A percentile compares a stretch with the other conserved stretches of the same genome.
phyloP scores from a whole-genome alignment of 2,888 invertebrate genomes.

The Xestobium rufovillosum region DNA sequence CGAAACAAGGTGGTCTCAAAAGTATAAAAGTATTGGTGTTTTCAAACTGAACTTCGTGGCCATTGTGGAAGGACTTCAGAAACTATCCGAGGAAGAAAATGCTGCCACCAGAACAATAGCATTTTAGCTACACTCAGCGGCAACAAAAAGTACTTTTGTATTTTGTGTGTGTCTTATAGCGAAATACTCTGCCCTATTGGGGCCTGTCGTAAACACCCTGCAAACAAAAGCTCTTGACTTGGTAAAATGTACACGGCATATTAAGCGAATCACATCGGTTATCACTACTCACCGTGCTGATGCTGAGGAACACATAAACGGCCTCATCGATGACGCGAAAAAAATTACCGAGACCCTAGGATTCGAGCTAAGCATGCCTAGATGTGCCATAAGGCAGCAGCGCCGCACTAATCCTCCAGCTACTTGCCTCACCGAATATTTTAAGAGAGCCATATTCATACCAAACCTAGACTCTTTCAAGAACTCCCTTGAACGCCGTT shows the following conservation, averaged over 20 bases:
- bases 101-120: conserved; percentile 22
- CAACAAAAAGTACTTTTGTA: conserved; percentile 16
- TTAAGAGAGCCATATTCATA: conserved; percentile 2
- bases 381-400: conserved; percentile 1
- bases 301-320: conserved; percentile 22
- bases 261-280: not conserved
- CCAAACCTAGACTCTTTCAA: not conserved
- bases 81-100: conserved; percentile 22
- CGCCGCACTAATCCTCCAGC: conserved; percentile 1
- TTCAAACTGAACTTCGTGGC: conserved; percentile 25
- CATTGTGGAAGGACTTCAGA: conserved; percentile 21
- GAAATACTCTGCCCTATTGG: not conserved
- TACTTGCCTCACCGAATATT: conserved; percentile 1
- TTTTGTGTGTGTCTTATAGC: conserved; percentile 3
- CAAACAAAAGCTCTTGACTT: too few species aligned
- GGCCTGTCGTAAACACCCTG: too few species aligned
- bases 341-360: conserved; percentile 2
- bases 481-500: not conserved
- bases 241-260: too few species aligned
- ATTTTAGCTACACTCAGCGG: conserved; percentile 25
- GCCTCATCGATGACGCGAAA: conserved; percentile 9
- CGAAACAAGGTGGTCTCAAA: conserved; percentile 20
- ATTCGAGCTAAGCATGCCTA: conserved; percentile 1
- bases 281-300: conserved; percentile 1
- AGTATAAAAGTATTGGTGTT: too few species aligned